Evolutionary conservation across 2,113 vertebrate genomes (phyloP).

Genomic region (Vidua macroura): DNA sequence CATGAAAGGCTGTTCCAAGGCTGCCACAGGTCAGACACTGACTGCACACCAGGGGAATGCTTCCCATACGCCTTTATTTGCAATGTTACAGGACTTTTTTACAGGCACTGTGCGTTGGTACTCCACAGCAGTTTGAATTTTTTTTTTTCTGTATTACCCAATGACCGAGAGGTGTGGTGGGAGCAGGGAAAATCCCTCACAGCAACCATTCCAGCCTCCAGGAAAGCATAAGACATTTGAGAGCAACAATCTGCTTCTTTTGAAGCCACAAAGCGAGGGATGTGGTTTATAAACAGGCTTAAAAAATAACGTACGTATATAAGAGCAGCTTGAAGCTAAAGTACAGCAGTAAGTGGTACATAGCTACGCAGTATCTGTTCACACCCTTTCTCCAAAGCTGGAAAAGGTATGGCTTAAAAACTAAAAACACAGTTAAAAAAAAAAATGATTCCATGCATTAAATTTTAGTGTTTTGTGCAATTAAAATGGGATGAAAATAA

Average conservation of each 20-base stretch:
- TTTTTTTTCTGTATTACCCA: not conserved
- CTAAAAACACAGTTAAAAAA: constrained; percentile 13
- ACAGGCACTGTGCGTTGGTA: constrained; percentile 58
- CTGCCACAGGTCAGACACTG: not conserved
- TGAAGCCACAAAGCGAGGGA: not conserved
- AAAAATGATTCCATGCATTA: constrained; percentile 56
- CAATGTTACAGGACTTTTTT: constrained; percentile 43
- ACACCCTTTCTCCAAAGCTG: not conserved
- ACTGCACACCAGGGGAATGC: not conserved
- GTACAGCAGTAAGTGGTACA: constrained; percentile 44
- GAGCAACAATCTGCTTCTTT: constrained; percentile 43
- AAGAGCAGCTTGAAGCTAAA: constrained; percentile 65
- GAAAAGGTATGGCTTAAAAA: constrained; percentile 36
- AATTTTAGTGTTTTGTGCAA: constrained; percentile 81
- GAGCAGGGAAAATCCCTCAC: constrained; percentile 17
- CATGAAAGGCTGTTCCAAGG: not conserved
- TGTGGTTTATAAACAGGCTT: constrained; percentile 57
- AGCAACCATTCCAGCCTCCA: not conserved
- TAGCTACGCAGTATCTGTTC: not conserved
- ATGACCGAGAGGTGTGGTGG: not conserved
- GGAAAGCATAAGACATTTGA: constrained; percentile 42
- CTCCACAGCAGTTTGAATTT: constrained; percentile 11
- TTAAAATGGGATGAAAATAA: constrained; percentile 77
- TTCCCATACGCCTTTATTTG: constrained; percentile 75
- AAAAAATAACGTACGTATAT: constrained; percentile 48